Evolutionary conservation across 2,888 invertebrate genomes (phyloP).

Genomic region (Leptinotarsa haldemani): DNA sequence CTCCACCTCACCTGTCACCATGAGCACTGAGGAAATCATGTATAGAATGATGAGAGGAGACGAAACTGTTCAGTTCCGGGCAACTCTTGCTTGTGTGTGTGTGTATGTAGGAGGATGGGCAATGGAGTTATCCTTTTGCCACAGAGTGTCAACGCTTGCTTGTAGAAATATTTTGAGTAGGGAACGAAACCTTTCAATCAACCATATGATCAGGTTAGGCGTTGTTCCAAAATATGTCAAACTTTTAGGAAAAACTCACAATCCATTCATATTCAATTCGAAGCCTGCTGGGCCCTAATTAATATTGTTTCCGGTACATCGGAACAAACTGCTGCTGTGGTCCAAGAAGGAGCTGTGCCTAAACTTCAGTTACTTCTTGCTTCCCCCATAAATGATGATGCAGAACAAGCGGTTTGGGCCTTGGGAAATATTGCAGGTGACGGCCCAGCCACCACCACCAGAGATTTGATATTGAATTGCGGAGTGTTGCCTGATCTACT

Average conservation of each 20-base stretch:
- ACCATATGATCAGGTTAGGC: conserved; percentile 84
- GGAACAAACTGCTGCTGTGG: conserved; percentile 89
- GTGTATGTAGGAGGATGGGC: no score
- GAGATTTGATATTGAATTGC: conserved; percentile 83
- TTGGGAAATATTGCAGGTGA: conserved; percentile 98
- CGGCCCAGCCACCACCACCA: conserved; percentile 78
- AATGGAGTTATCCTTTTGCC: no score
- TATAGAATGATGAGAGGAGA: no score
- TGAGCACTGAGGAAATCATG: conserved; percentile 80
- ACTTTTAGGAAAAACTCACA: conserved; percentile 77
- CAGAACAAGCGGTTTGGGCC: conserved; percentile 98
- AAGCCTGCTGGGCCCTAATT: conserved; percentile 97
- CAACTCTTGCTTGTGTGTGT: no score
- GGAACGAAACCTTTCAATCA: conserved; percentile 92
- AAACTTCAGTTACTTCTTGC: conserved; percentile 80
- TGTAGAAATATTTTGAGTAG: conserved; percentile 89
- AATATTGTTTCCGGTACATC: conserved; percentile 96
- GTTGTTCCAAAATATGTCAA: conserved; percentile 86
- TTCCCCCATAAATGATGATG: conserved; percentile 76
- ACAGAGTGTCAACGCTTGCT: no score
- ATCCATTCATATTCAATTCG: conserved; percentile 87
- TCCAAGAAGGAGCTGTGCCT: conserved; percentile 87
- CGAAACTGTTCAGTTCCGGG: no score
- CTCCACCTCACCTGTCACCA: conserved; percentile 62
- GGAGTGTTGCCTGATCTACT: conserved; percentile 81